Base-by-base conservation (phyloP, 2,888 invertebrate genomes). In the Rotaria sp. region DNA sequence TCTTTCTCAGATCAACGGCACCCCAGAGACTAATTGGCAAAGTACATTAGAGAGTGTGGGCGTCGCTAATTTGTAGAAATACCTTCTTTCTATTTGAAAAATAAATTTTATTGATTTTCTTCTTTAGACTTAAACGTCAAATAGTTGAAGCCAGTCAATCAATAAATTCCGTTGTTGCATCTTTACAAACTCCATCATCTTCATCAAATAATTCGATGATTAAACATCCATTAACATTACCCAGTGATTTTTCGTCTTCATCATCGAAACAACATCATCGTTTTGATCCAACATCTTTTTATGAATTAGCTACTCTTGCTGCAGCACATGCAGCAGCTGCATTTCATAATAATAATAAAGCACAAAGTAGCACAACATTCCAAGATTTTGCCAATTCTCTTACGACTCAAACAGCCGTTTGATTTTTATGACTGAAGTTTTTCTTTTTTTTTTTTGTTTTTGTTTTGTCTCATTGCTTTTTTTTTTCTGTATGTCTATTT, bases 141-240 rank as follows among this genome's bases (percentile, higher is more conserved):
- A 80, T 80, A 45, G 80, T 80, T 80, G 80, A 80, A 80, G 80
- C 80, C n/a, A 80, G 80, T 80, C 80, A 80, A 80, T 80, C 80
- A 26, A 15, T 80, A 45, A 80, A 80, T 45, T 41, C 80, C 2
- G 80, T 80, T 45, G 45, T 41, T 80, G 80, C 80, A 41, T 41
- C 45, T n/a, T 80, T 80, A 80, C 80, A 80, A 45, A 45, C 67
- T 67, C 67, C 67, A 35, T 7, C 67, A 35, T 35, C 35, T 18
- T 38, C 67, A 18, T 67, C 67, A 67, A 30, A 35, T 7, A 67
- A 67, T 67, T 52, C 52, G 5, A 52, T 52, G 4, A 52, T 52
- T 24, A 52, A 52, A 52, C 67, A 67, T 67, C 15, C 35, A 8
- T 35, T 67, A 35, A 4, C 35, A 35, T 21, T 67, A 38, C 67